Evolutionary conservation across 2,113 vertebrate genomes (phyloP).

Genomic region (Istiophorus platypterus): DNA sequence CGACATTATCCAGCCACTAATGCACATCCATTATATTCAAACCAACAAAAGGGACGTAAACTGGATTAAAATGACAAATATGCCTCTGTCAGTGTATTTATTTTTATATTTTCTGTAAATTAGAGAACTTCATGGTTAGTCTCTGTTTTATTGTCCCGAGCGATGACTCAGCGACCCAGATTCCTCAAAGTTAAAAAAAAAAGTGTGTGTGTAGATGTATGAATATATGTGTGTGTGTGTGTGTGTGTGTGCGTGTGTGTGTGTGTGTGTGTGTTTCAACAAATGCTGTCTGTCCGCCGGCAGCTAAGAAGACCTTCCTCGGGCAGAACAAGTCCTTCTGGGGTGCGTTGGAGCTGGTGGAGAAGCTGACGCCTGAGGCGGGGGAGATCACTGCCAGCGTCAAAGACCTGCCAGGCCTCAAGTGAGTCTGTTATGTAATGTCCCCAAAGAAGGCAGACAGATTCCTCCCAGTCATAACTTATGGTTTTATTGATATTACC

Average conservation of each 20-base stretch:
- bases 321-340: slow-evolving; percentile 99
- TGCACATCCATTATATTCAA: no score
- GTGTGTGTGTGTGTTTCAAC: no score
- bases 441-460: neutral
- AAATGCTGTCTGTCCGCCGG: neutral
- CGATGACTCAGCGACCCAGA: neutral
- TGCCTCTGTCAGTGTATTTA: no score
- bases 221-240: no score
- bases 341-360: slow-evolving; percentile 97
- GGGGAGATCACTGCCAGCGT: slow-evolving; percentile 98
- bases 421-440: slow-evolving; percentile 82
- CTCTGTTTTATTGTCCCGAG: neutral
- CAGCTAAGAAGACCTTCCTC: slow-evolving; percentile 98
- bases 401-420: slow-evolving; percentile 97
- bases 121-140: neutral
- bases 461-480: neutral
- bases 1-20: neutral
- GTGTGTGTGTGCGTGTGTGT: no score
- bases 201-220: no score
- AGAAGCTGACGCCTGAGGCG: slow-evolving; percentile 97
- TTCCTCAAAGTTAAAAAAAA: neutral
- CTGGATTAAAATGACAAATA: no score
- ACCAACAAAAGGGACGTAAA: neutral
- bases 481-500: neutral
- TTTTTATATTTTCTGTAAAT: neutral